These are phyloP conservation scores for Operophtera brumata DNA, from an alignment of 2,888 invertebrate species.

Conservation along the genomic window DNA sequence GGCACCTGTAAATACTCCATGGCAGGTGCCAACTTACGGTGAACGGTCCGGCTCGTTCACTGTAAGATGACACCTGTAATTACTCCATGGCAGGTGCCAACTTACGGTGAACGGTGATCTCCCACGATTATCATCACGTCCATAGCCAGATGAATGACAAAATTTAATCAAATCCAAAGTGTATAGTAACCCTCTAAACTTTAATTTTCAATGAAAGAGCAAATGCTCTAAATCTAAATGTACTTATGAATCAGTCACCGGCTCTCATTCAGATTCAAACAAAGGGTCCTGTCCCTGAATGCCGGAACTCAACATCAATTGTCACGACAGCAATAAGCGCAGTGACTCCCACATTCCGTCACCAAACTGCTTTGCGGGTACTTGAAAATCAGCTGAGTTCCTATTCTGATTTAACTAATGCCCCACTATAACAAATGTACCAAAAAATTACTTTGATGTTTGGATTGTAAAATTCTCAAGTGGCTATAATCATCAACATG, in stretches of 20 bases:
- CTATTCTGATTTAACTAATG: constrained; percentile 33
- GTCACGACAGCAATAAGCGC: constrained; percentile 64
- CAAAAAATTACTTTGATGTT: background rate
- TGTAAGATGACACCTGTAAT: too few species aligned
- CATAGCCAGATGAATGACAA: too few species aligned
- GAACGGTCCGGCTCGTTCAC: too few species aligned
- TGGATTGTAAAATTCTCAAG: too few species aligned
- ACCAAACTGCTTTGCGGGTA: constrained; percentile 34
- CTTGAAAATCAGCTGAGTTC: constrained; percentile 24
- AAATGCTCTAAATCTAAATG: background rate
- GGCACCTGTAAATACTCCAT: too few species aligned
- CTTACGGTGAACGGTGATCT: too few species aligned
- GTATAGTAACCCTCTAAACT: too few species aligned
- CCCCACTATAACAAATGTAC: background rate
- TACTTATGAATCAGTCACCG: constrained; percentile 5
- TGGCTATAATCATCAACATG: too few species aligned
- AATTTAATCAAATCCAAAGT: too few species aligned
- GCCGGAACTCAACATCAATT: constrained; percentile 57
- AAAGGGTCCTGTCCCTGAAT: constrained; percentile 30
- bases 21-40: too few species aligned
- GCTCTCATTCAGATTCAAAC: constrained; percentile 37
- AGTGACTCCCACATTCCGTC: constrained; percentile 68
- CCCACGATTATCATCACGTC: too few species aligned
- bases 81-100: too few species aligned
- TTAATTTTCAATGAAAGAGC: background rate